A percentile compares a stretch with the other conserved stretches of the same genome.
phyloP scores from a whole-genome alignment of 2,797 vertebrate species.

The Kryptolebias ocellatus region DNA sequence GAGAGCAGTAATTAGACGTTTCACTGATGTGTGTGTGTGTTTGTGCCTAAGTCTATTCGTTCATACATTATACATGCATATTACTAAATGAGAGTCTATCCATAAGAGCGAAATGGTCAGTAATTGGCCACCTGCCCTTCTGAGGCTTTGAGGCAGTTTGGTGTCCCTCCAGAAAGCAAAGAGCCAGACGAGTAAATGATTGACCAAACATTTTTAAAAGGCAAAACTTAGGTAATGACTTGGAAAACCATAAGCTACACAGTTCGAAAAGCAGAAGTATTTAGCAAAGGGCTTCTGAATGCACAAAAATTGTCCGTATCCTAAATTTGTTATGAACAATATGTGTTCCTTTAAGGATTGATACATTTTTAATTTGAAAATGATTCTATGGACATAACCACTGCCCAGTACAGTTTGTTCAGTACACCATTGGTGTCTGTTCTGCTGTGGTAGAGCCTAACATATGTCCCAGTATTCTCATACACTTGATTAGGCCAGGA shows the following conservation, averaged over 20 bases:
- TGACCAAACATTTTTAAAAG: slow-evolving; percentile 42
- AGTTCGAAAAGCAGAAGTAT: slow-evolving; percentile 24
- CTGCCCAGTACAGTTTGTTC: slow-evolving; percentile 6
- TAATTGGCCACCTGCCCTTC: slow-evolving; percentile 52
- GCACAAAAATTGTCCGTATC: no score
- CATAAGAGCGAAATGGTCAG: slow-evolving; percentile 46
- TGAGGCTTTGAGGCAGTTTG: slow-evolving; percentile 34
- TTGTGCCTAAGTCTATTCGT: slow-evolving; percentile 10
- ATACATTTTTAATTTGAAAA: neutral
- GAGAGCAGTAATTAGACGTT: neutral
- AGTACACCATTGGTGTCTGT: slow-evolving; percentile 3
- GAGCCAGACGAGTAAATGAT: slow-evolving; percentile 44
- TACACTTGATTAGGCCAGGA: slow-evolving; percentile 41
- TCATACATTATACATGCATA: slow-evolving; percentile 5
- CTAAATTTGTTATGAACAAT: no score
- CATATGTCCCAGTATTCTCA: slow-evolving; percentile 49
- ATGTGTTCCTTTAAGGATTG: no score
- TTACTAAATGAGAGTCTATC: slow-evolving; percentile 39
- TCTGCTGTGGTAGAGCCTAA: slow-evolving; percentile 31
- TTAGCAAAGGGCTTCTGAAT: slow-evolving; percentile 9
- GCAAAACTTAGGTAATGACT: slow-evolving; percentile 39
- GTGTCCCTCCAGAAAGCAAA: slow-evolving; percentile 54
- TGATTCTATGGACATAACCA: neutral
- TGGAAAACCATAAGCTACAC: slow-evolving; percentile 34
- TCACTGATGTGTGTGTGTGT: neutral